phyloP scores from a whole-genome alignment of 2,113 vertebrate genomes.

The Petromus typicus region DNA sequence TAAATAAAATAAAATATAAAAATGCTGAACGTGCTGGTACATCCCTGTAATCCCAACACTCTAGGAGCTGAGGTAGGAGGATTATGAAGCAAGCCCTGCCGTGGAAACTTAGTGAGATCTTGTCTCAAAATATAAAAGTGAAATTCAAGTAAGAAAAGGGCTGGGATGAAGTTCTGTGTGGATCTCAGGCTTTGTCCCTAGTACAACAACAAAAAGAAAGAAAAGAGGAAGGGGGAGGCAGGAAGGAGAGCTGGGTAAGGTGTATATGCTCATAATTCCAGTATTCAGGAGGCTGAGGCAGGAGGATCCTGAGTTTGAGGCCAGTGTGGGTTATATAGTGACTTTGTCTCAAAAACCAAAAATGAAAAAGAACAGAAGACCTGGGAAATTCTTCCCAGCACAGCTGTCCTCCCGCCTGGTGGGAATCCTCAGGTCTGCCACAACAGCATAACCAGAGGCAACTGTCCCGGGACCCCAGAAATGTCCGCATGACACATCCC shows the following conservation, averaged over 20 bases:
- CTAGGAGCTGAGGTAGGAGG: neutral
- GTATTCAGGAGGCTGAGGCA: neutral
- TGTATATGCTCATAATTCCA: neutral
- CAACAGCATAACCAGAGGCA: neutral
- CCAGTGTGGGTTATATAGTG: neutral
- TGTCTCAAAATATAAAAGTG: neutral
- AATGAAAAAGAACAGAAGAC: neutral
- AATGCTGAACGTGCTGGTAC: neutral
- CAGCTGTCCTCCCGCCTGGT: fast-evolving
- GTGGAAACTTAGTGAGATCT: neutral
- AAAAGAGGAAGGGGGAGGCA: neutral
- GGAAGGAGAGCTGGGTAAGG: too few relatives aligned
- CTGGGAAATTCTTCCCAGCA: neutral
- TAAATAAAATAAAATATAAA: neutral
- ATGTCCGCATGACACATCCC: neutral
- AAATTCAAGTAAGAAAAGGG: neutral
- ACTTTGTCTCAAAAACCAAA: neutral
- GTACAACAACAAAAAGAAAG: neutral
- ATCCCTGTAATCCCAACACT: neutral
- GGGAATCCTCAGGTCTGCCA: neutral
- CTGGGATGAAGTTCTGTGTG: neutral
- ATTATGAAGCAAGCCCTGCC: neutral
- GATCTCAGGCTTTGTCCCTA: neutral
- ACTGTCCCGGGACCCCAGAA: neutral
- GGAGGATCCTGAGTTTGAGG: neutral